Conservation (phyloP, 2,888 invertebrate genomes). For the Nemurella pictetii region DNA sequence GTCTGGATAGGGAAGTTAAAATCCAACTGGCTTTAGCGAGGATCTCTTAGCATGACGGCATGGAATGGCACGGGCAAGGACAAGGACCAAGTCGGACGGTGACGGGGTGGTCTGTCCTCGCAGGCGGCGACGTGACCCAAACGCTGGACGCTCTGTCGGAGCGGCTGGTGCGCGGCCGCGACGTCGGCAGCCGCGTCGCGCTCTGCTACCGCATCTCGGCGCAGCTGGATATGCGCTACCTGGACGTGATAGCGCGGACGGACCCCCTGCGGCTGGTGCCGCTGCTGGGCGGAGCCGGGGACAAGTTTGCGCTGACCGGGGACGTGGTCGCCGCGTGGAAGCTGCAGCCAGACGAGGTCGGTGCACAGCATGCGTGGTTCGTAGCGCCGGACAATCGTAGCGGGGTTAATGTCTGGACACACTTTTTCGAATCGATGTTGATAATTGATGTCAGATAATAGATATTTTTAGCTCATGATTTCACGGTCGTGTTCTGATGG, state of each 20-base stretch:
- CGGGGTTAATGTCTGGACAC: too few relatives aligned
- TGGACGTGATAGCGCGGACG: conserved; percentile 56
- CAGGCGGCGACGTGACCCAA: not conserved
- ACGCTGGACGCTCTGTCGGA: conserved; percentile 56
- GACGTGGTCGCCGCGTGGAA: conserved; percentile 62
- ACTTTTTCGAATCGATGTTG: too few relatives aligned
- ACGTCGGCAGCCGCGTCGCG: conserved; percentile 59
- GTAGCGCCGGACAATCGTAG: too few relatives aligned
- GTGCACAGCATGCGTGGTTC: conserved; percentile 54
- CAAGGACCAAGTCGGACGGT: too few relatives aligned
- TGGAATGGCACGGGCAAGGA: too few relatives aligned
- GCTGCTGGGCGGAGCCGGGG: conserved; percentile 58
- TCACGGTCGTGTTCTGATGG: too few relatives aligned
- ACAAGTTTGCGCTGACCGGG: conserved; percentile 62
- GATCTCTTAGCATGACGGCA: too few relatives aligned
- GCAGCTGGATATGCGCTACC: conserved; percentile 54
- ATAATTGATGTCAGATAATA: too few relatives aligned
- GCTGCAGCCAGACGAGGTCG: conserved; percentile 57
- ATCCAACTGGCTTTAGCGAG: too few relatives aligned
- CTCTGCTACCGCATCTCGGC: conserved; percentile 61
- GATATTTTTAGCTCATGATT: too few relatives aligned
- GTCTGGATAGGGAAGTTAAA: too few relatives aligned
- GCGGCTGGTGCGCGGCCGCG: conserved; percentile 57
- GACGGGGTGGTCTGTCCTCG: not conserved
- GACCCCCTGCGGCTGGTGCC: conserved; percentile 58